phyloP scores from a whole-genome alignment of 1,140 invertebrate species.

The Mercenaria mercenaria region DNA sequence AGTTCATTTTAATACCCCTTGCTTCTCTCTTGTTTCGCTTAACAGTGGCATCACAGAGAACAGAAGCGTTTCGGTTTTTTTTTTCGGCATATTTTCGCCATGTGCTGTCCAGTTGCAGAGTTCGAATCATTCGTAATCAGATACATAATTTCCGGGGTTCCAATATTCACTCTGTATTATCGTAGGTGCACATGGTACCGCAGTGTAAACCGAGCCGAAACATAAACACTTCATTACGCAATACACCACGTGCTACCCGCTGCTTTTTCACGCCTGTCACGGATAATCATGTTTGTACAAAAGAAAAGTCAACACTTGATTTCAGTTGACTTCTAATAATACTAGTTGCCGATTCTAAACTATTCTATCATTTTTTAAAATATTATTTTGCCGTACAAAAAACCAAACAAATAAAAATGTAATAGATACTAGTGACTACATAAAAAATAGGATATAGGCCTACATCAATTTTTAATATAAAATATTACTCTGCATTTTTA shows the following conservation, averaged over 20 bases:
- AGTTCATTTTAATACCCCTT: too few species aligned
- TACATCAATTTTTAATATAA: too few species aligned
- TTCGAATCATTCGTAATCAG: constrained; percentile 17
- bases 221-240: constrained; percentile 52
- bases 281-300: constrained; percentile 50
- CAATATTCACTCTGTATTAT: not conserved
- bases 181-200: not conserved
- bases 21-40: too few species aligned
- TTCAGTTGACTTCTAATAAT: not conserved
- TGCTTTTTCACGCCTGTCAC: constrained; percentile 21
- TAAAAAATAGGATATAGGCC: too few species aligned
- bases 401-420: too few species aligned
- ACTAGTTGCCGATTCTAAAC: too few species aligned
- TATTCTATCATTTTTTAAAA: too few species aligned
- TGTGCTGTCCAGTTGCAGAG: constrained; percentile 11
- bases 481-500: too few species aligned
- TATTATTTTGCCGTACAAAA: too few species aligned
- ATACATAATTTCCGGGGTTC: constrained; percentile 38
- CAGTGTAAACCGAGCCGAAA: not conserved
- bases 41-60: not conserved
- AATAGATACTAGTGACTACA: too few species aligned
- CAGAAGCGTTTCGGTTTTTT: not conserved
- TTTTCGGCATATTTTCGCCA: not conserved
- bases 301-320: constrained; percentile 32
- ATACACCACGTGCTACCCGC: constrained; percentile 32